phyloP scores from a whole-genome alignment of 2,113 vertebrate genomes.

The Burhinus oedicnemus region DNA sequence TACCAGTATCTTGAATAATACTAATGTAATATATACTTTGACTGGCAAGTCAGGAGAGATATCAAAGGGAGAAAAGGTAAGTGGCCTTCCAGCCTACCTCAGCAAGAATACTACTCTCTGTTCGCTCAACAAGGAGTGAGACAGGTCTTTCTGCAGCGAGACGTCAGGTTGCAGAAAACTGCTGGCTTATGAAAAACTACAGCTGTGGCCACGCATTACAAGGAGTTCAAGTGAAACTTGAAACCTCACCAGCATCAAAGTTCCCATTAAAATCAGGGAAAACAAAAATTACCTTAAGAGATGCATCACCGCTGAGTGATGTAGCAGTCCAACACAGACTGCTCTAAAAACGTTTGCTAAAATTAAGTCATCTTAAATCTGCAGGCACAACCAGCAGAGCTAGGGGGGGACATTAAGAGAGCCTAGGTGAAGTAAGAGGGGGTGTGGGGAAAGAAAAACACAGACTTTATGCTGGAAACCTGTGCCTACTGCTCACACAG shows the following conservation, averaged over 20 bases:
- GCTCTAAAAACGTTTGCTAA: not conserved
- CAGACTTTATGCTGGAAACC: not conserved
- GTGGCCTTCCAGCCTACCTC: not conserved
- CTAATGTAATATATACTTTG: constrained; percentile 82
- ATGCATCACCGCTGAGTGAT: fast-evolving
- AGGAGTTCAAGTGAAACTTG: not conserved
- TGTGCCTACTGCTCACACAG: not conserved
- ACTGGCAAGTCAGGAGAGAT: constrained; percentile 84
- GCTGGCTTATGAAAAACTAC: not conserved
- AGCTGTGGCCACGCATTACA: not conserved
- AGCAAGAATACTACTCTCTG: not conserved
- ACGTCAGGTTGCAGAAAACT: not conserved
- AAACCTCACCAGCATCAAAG: not conserved
- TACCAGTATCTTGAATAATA: constrained; percentile 75
- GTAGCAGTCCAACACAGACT: not conserved
- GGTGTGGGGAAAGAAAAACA: fast-evolving
- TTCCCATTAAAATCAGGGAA: not conserved
- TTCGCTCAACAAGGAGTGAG: not conserved
- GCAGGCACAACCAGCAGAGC: not conserved
- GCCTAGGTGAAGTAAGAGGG: not conserved
- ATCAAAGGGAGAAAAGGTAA: constrained; percentile 77
- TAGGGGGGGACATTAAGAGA: not conserved
- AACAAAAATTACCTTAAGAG: not conserved
- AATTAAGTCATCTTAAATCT: not conserved
- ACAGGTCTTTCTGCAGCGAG: not conserved